Evolutionary conservation across 2,888 invertebrate species (phyloP).

Genomic region (Labia minor): DNA sequence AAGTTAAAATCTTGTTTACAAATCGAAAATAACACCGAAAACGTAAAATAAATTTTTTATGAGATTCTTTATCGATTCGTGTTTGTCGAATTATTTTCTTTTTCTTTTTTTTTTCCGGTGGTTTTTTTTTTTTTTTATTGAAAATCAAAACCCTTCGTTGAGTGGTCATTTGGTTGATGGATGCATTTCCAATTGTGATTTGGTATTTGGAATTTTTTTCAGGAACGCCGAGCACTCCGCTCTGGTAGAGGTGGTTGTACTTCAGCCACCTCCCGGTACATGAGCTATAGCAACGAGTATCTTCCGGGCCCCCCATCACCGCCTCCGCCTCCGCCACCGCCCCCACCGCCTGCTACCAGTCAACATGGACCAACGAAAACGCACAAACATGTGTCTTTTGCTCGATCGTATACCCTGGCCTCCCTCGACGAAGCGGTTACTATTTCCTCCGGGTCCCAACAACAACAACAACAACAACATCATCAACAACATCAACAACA

Average conservation of each 20-base stretch:
- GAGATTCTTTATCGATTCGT: too few species aligned
- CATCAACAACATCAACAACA: constrained; percentile 37
- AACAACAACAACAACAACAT: constrained; percentile 26
- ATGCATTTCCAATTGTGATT: too few species aligned
- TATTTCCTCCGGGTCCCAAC: constrained; percentile 27
- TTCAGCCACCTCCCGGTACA: constrained; percentile 26
- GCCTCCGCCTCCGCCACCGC: constrained; percentile 37
- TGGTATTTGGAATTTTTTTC: constrained; percentile 14
- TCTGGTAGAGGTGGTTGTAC: constrained; percentile 23
- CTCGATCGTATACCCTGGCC: constrained; percentile 74
- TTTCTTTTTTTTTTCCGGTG: too few species aligned
- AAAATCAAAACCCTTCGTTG: too few species aligned
- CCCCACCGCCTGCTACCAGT: constrained; percentile 33
- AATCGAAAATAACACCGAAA: too few species aligned
- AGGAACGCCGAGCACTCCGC: constrained; percentile 28
- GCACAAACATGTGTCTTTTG: constrained; percentile 77
- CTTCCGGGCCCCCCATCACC: constrained; percentile 29
- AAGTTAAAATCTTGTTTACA: too few species aligned
- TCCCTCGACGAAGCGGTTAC: constrained; percentile 65
- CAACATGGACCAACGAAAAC: background rate
- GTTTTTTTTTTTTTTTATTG: too few species aligned
- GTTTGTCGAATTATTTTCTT: too few species aligned
- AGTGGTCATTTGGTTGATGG: too few species aligned
- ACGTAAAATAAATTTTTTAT: too few species aligned
- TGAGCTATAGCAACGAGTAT: constrained; percentile 37